Base-by-base conservation (phyloP, 1,140 invertebrate species). In the Telenomus remus region DNA sequence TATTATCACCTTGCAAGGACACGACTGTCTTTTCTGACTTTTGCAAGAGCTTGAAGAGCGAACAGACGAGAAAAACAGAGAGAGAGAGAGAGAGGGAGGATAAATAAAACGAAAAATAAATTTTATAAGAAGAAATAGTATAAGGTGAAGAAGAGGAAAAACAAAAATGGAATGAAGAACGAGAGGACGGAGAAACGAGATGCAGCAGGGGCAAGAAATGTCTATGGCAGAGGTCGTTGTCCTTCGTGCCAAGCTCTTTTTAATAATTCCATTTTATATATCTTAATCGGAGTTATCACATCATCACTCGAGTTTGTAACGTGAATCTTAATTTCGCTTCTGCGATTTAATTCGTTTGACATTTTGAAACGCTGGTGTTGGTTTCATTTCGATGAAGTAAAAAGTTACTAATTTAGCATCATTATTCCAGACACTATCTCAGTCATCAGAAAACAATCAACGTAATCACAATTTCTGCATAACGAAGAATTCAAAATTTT, bases 111-210 rank as follows among this genome's bases (percentile, higher is more conserved):
- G 69, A 73, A 73, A 73, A 77, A 77, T 72, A 72, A 77, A 59
- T 69, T 78, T 63, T 63, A 73, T 72, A 73, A 72, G 75, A 73
- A 78, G 64, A 78, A 78, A 78, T 69, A 73, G 64, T 73, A 78
- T 53, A 70, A 78, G 60, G 64, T 54, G 59, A 69, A 69, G 59
- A 69, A 64, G 43, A 72, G 49, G 54, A 73, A 63, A 71, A 71
- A 76, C 54, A 71, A 72, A 69, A 72, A 66, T 39, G 43, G 12
- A 66, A 70, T 76, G 74, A 76, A 76, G 74, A 76, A 71, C 75
- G 57, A 69, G 68, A 72, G 63, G 59, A 77, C 53, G 68, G 14
- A 76, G 74, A 76, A 68, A 76, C 68, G 56, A 76, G 68, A 76
- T 54, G 44, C 34, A 57, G 14, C 35, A 53, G 46, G 60, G 33